Base-by-base conservation (phyloP, 2,888 invertebrate species). In the Chrysolina haemoptera region DNA sequence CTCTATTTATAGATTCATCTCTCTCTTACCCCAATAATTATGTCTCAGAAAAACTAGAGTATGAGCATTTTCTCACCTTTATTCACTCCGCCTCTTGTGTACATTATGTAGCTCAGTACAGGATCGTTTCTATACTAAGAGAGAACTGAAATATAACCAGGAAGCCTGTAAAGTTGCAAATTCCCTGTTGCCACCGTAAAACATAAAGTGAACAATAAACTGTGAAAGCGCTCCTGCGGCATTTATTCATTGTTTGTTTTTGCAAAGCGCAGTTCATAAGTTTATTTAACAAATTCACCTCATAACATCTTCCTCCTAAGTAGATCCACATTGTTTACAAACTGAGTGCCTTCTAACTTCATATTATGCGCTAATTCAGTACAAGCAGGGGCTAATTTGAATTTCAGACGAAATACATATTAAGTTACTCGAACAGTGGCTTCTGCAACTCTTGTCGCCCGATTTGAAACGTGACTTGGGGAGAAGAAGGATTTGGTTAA, bases 251-350 rank as follows among this genome's bases (percentile, higher is more conserved):
- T 65, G 65, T 64, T 64, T 64, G 43, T 65, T 43, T 65, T 65
- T 65, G 46, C 48, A 18, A 46, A 41, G 63, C 18, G 41, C n/a
- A 18, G 65, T 46, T 46, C 9, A 40, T 63, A 43, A 41, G 63
- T 63, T 63, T 46, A 46, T 65, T 65, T 20, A 65, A 65, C 65
- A 65, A 65, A 27, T 65, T 46, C 43, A 65, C 65, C 48, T 46
- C 41, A 46, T 14, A 41, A 65, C 20, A 48, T 43, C 43, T 46
- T 65, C 48, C 41, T 41, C 11, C 67, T 35, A 12, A 20, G 27
- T 40, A 43, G 12, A 66, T 53, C 22, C 67, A 53, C 67, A 53
- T 67, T 50, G 40, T 67, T 67, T 53, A 67, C 53, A 18, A 67
- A 67, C n/a, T 67, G 35, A 40, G 40, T 53, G 48, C 55, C 35